Evolutionary conservation across 1,140 invertebrate species (phyloP).

Genomic region (Papilio machaon): DNA sequence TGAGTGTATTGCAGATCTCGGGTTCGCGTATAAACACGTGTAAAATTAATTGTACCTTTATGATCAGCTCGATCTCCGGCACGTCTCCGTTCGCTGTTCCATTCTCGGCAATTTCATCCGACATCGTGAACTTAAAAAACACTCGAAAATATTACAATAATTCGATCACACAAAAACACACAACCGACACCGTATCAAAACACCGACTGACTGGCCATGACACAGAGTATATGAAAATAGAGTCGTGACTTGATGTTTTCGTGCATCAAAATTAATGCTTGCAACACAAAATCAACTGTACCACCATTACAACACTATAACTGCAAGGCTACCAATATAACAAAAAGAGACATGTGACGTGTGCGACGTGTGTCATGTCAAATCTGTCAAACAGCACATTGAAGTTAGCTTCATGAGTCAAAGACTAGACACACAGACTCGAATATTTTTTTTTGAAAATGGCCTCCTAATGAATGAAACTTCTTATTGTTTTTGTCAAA

Average conservation of each 20-base stretch:
- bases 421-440: not conserved
- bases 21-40: conserved; percentile 61
- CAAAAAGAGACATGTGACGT: not conserved
- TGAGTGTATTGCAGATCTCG: conserved; percentile 57
- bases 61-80: conserved; percentile 90
- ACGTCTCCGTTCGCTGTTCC: conserved; percentile 87
- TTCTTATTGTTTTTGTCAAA: no score
- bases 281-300: not conserved
- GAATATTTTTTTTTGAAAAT: no score
- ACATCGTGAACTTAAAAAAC: conserved; percentile 77
- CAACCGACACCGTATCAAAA: conserved; percentile 68
- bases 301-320: not conserved
- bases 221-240: not conserved
- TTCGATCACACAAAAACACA: conserved; percentile 64
- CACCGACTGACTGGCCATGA: conserved; percentile 59
- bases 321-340: not conserved
- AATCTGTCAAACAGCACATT: no score
- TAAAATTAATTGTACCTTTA: conserved; percentile 84
- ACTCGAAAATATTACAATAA: conserved; percentile 62
- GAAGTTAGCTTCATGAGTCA: not conserved
- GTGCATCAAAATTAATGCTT: conserved; percentile 9
- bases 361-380: no score
- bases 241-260: not conserved
- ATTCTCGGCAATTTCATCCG: conserved; percentile 83
- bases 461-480: no score